Evolutionary conservation across 1,140 invertebrate genomes (phyloP).

Genomic region (Campodea augens): DNA sequence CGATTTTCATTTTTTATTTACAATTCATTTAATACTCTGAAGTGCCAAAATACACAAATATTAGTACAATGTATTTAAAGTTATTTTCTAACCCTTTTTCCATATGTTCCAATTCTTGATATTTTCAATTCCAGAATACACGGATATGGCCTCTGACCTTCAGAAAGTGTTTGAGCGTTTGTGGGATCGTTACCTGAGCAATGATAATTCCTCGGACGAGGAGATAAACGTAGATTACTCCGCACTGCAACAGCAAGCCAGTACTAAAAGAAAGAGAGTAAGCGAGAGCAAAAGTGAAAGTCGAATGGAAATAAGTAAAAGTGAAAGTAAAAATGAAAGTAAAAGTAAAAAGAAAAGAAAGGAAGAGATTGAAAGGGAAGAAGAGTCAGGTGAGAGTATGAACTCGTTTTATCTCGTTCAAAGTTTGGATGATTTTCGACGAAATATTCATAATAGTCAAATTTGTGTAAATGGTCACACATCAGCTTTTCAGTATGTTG

Average conservation of each 20-base stretch:
- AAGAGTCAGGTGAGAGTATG: constrained; percentile 8
- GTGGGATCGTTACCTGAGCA: constrained; percentile 58
- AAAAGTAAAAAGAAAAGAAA: constrained; percentile 12
- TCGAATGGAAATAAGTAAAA: constrained; percentile 2
- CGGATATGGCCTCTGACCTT: constrained; percentile 65
- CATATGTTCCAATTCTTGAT: constrained; percentile 1
- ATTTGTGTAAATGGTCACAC: too few species aligned
- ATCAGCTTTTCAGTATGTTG: too few species aligned
- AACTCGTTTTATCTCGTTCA: too few species aligned
- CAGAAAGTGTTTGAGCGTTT: constrained; percentile 56
- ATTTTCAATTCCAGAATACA: constrained; percentile 47
- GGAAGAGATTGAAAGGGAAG: constrained; percentile 1
- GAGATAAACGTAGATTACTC: constrained; percentile 21
- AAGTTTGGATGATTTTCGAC: too few species aligned
- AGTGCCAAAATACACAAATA: too few species aligned
- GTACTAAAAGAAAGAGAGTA: constrained; percentile 1
- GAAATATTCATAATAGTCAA: too few species aligned
- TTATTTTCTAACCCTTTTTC: background rate
- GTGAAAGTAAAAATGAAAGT: constrained; percentile 7
- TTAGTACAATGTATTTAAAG: too few species aligned
- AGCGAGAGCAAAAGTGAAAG: too few species aligned
- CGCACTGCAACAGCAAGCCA: background rate
- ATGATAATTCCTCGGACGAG: constrained; percentile 51
- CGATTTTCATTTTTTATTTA: too few species aligned
- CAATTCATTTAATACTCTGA: too few species aligned